A percentile compares a stretch with the other conserved stretches of the same genome.
Conservation (phyloP, 2,888 invertebrate species). For the Troilus luridus region DNA sequence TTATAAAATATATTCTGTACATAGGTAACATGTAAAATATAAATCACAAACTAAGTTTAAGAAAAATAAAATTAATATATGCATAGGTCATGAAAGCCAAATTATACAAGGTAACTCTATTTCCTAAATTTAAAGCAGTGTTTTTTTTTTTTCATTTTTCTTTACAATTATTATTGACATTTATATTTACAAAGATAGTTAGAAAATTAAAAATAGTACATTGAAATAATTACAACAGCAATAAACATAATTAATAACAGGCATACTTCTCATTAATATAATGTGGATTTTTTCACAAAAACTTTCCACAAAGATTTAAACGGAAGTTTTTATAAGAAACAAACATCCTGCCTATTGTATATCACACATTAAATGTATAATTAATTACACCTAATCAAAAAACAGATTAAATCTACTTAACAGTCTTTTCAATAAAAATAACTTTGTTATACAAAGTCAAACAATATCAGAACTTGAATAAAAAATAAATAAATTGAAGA, state of each 20-base stretch:
- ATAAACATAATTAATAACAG: conserved; percentile 54
- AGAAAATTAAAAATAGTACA: conserved; percentile 56
- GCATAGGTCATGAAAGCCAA: conserved; percentile 61
- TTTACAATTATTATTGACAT: conserved; percentile 58
- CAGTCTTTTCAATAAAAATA: conserved; percentile 64
- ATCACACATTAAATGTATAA: conserved; percentile 63
- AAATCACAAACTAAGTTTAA: conserved; percentile 63
- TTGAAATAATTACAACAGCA: conserved; percentile 54
- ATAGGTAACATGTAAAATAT: conserved; percentile 65
- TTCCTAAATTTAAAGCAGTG: conserved; percentile 63
- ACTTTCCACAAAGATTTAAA: conserved; percentile 58
- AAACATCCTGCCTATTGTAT: conserved; percentile 61
- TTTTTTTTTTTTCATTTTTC: conserved; percentile 58
- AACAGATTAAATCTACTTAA: conserved; percentile 61
- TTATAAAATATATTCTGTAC: conserved; percentile 65
- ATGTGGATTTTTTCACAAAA: conserved; percentile 30
- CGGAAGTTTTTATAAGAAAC: conserved; percentile 61
- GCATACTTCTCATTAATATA: conserved; percentile 46
- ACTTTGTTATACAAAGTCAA: conserved; percentile 50
- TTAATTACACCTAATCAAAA: conserved; percentile 60
- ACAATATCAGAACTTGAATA: background rate
- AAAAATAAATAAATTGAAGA: background rate
- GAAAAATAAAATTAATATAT: conserved; percentile 61
- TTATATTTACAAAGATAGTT: conserved; percentile 58
- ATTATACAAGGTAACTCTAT: conserved; percentile 63